Percentiles rank a stretch among this genome's conserved stretches.
phyloP scores from a whole-genome alignment of 1,140 invertebrate species.

The Ditylenchus dipsaci region DNA sequence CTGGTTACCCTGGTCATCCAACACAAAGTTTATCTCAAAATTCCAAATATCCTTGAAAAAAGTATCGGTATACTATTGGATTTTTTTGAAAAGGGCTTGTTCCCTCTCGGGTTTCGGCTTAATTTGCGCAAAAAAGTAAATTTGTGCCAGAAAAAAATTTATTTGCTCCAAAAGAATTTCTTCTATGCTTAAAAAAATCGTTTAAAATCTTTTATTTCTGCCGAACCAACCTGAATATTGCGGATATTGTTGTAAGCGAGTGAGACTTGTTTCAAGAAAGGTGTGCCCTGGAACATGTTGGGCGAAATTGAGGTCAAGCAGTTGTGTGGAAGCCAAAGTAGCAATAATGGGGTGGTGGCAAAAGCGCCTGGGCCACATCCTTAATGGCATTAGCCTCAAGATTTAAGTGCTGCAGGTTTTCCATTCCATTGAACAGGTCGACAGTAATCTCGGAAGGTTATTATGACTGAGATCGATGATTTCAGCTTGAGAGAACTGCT shows the following conservation, averaged over 20 bases:
- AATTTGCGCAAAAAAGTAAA: too few relatives aligned
- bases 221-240: constrained; percentile 31
- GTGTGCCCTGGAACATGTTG: constrained; percentile 54
- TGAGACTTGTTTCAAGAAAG: constrained; percentile 55
- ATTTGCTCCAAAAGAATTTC: too few relatives aligned
- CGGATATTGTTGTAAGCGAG: constrained; percentile 56
- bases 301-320: constrained; percentile 46
- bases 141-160: too few relatives aligned
- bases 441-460: constrained; percentile 46
- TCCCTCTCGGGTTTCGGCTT: too few relatives aligned
- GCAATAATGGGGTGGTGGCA: constrained; percentile 48
- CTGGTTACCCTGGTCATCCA: not conserved
- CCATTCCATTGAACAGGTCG: constrained; percentile 49
- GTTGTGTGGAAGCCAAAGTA: constrained; percentile 57
- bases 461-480: constrained; percentile 57
- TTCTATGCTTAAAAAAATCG: too few relatives aligned
- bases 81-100: too few relatives aligned
- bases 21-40: not conserved
- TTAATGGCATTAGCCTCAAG: constrained; percentile 53
- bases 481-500: constrained; percentile 48
- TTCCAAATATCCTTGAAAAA: too few relatives aligned
- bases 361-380: constrained; percentile 54
- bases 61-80: too few relatives aligned
- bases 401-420: constrained; percentile 54
- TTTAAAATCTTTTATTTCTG: not conserved